Base-by-base conservation (phyloP, 2,888 invertebrate genomes). In the Megalurothrips usitatus region DNA sequence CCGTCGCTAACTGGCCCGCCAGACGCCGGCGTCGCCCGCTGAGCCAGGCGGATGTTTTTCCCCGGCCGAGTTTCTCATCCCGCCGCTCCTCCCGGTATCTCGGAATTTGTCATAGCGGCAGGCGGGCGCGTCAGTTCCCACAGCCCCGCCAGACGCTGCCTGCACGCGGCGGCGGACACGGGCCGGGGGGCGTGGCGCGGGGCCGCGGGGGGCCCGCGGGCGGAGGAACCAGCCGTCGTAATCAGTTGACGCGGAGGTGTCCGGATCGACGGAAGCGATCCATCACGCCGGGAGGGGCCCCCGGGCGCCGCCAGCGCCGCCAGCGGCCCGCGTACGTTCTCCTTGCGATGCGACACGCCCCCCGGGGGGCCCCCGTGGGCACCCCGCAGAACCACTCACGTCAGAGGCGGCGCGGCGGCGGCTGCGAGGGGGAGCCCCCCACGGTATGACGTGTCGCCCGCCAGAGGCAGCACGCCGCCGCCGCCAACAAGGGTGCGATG, bases 211-310 rank as follows among this genome's bases (percentile, higher is more conserved):
- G 10, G 49, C 14, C 49, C 10, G 49, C 10, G 9, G 10, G 14
- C 19, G 58, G 58, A 17, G 58, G 58, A 14, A 58, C 58, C 58
- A 17, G 58, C 26, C 6, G 68, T 12, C 68, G 68, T 75, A 75
- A 75, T 75, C 68, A 75, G 68, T 75, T 26, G 68, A 75, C 68
- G 26, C 10, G 68, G 26, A 75, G 68, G 68, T 75, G 68, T 75
- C 68, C 23, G 68, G 68, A 75, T 75, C 68, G 68, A 75, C 68
- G 68, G 68, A 75, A 75, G 68, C 68, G 68, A 75, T 75, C 68
- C 68, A 75, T 75, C 68, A 75, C 26, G 68, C 23, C n/a, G 23
- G n/a, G 19, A 2, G 63, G 49, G 19, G 52, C 6, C 52, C 52
- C 10, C 14, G 10, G 52, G 58, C 58, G 58, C 52, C 52, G 2